Base-by-base conservation (phyloP, 2,888 invertebrate genomes). In the Rhagophthalmus giganteus region DNA sequence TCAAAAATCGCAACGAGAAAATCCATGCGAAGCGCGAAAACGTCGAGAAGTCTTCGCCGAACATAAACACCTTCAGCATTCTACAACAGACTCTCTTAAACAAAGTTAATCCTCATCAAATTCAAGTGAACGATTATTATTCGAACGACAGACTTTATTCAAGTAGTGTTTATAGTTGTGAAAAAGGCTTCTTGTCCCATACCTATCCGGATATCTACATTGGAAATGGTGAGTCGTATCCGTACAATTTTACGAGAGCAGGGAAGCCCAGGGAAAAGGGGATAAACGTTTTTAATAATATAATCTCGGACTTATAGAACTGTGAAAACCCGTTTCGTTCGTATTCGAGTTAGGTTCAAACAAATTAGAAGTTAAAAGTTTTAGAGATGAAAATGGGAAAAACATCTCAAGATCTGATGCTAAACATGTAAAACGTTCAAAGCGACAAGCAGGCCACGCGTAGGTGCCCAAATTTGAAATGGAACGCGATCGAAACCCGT, bases 61-160 rank as follows among this genome's bases (percentile, higher is more conserved):
- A 15, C 14, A 28, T 32, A 10, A 49, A 41, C 15, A 54, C 50
- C 13, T 37, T 54, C 35, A 64, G 60, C 47, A 64, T 64, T 52
- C 54, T 62, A 28, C 63, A 64, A 54, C 61, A 61, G 32, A 62
- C 64, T 12, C 42, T 65, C 28, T 42, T 57, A 46, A 62, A 54
- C 54, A 60, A 57, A 50, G 38, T 34, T 20, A 55, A 58, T 44
- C 53, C 57, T 10, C 57, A 60, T 45, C 59, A 60, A 32, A 41
- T 33, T 11, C 33, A 31, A 20, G 14, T 25, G 7, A 35, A 34
- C 11, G 49, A 51, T 44, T 42, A 27, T 32, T 51, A 47, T 44
- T 34, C 51, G 6, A 56, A 53, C 55, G 56, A 53, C 39, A 58
- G 53, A 42, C 25, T 51, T 28, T 59, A 52, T 32, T 42, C 56